A percentile compares a stretch with the other conserved stretches of the same genome.
These are phyloP conservation scores for Sus scrofa DNA, from an alignment of 2,113 vertebrate species.

Conservation along the genomic window T2T-Sscrofa CM000828.6:72066001-72066500, in stretches of 20 bases:
- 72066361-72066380: slow-evolving; percentile 56
- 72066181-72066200: slow-evolving; percentile 75
- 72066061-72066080: not conserved
- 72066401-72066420: slow-evolving; percentile 71
- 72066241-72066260: slow-evolving; percentile 87
- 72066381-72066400: slow-evolving; percentile 72
- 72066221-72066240: slow-evolving; percentile 84
- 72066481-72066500: slow-evolving; percentile 72
- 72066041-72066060: not conserved
- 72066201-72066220: slow-evolving; percentile 78
- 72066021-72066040: slow-evolving; percentile 43
- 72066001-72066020: slow-evolving; percentile 47
- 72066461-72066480: slow-evolving; percentile 74
- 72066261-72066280: slow-evolving; percentile 85
- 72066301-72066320: slow-evolving; percentile 81
- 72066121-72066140: not conserved
- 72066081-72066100: not conserved
- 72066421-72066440: slow-evolving; percentile 75
- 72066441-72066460: slow-evolving; percentile 71
- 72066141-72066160: not conserved
- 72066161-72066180: slow-evolving; percentile 73
- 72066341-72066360: slow-evolving; percentile 71
- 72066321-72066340: slow-evolving; percentile 80
- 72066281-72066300: slow-evolving; percentile 85
- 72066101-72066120: slow-evolving; percentile 54